phyloP scores from a whole-genome alignment of 2,113 vertebrate genomes.

The Eulemur macaco region DNA sequence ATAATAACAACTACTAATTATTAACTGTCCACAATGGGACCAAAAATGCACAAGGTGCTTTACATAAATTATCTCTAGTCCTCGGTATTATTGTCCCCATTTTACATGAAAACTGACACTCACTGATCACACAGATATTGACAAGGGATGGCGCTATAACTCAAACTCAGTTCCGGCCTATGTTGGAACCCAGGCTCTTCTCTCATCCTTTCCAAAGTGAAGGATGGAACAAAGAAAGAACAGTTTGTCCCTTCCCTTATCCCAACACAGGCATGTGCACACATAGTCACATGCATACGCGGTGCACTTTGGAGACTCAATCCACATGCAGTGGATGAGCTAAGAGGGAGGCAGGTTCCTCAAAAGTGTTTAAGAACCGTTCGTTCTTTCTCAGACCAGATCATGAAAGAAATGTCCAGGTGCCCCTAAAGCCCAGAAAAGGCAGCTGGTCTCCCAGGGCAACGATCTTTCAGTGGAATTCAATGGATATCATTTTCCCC shows the following conservation, averaged over 20 bases:
- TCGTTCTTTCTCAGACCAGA: neutral
- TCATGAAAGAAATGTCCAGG: neutral
- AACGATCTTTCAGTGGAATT: neutral
- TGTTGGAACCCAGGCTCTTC: neutral
- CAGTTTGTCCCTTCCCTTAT: neutral
- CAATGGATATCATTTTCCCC: neutral
- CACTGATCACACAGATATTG: neutral
- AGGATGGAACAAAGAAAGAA: neutral
- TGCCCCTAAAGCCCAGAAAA: neutral
- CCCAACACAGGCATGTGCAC: neutral
- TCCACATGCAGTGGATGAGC: neutral
- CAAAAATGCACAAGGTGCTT: neutral
- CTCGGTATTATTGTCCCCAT: neutral
- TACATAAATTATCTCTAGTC: neutral
- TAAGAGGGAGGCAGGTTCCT: neutral
- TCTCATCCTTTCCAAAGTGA: neutral
- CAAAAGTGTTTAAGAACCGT: neutral
- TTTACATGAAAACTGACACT: neutral
- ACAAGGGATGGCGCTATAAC: neutral
- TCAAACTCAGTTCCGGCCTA: neutral
- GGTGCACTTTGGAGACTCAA: neutral
- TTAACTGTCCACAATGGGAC: neutral
- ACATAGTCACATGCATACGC: neutral
- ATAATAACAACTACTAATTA: neutral
- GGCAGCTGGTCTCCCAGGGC: neutral